These are phyloP conservation scores for Liodrosophila aerea DNA, from an alignment of 2,888 invertebrate genomes.

Conservation along the genomic window DNA sequence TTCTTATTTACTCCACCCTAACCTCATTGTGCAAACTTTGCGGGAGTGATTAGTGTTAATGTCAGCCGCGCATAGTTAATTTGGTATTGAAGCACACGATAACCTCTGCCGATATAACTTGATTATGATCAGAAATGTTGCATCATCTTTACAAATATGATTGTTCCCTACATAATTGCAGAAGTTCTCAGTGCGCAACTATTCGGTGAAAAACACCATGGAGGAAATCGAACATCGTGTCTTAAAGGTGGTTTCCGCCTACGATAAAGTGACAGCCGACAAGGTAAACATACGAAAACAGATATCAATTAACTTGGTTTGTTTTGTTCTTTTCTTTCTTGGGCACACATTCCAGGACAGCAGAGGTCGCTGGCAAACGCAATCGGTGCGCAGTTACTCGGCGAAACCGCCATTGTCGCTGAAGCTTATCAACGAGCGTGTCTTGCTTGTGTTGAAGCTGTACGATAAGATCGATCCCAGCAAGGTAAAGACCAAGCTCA, in stretches of 20 bases:
- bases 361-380: conserved; percentile 84
- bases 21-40: conserved; percentile 68
- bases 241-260: conserved; percentile 92
- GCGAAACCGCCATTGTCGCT: conserved; percentile 89
- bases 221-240: conserved; percentile 91
- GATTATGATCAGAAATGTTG: too few relatives aligned
- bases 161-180: conserved; percentile 33
- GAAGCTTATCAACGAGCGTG: conserved; percentile 93
- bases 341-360: conserved; percentile 72
- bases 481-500: conserved; percentile 88
- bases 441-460: conserved; percentile 96
- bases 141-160: conserved; percentile 9
- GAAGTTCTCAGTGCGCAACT: conserved; percentile 65
- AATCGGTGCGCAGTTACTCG: conserved; percentile 88
- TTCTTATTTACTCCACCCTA: conserved; percentile 57
- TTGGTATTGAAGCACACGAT: not conserved
- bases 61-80: conserved; percentile 10
- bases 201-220: conserved; percentile 84
- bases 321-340: conserved; percentile 75
- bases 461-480: conserved; percentile 98
- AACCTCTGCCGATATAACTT: too few relatives aligned
- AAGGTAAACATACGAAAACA: conserved; percentile 86
- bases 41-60: conserved; percentile 12
- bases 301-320: conserved; percentile 43
- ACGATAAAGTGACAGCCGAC: conserved; percentile 93